Evolutionary conservation across 1,140 invertebrate genomes (phyloP), one percentile per base, ranked within the genome.

Genomic region (Drosophila ercepeae): DNA sequence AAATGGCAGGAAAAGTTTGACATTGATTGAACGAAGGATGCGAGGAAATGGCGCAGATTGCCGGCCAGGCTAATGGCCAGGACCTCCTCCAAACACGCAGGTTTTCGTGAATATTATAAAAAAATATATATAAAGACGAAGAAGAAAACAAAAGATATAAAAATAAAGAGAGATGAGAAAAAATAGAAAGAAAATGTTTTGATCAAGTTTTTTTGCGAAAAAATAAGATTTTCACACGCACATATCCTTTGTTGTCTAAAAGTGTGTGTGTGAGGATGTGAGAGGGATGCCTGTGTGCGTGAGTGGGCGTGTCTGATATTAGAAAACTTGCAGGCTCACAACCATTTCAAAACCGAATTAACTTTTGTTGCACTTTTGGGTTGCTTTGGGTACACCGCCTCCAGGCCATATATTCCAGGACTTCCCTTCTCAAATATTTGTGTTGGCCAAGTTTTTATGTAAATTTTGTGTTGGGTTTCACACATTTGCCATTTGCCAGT

Each of bases 271-370:
- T 32, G 29, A 11, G 29, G 3, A 3, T n/a, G 29, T 32, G 16
- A 11, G 6, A 18, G 6, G 3, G 14, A 5, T 5, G 16, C 1
- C 0, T 25, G 25, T 21, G 19, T 18, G n/a, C 36, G 42, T 23
- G 21, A 36, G 48, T 13, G 32, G 34, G 49, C 46, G 65, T 45
- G 52, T 44, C 32, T 19, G 36, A 41, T 67, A 57, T 60, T 19
- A 46, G 60, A 25, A 65, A 75, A 81, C 67, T 60, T 75, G 72
- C 72, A 51, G 48, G 67, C 68, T 76, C 55, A 19, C 76, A 78
- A 84, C 70, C 78, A 78, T 78, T 83, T 83, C 63, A 71, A 78
- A 83, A 83, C 75, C 67, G 75, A 84, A 78, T 84, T 83, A 83
- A 83, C 78, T 84, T 83, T 83, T 84, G 79, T 75, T 83, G 75